Evolutionary conservation across 1,140 invertebrate species (phyloP), one percentile per base, ranked within the genome.

Genomic region (Ptiloglossa arizonensis): DNA sequence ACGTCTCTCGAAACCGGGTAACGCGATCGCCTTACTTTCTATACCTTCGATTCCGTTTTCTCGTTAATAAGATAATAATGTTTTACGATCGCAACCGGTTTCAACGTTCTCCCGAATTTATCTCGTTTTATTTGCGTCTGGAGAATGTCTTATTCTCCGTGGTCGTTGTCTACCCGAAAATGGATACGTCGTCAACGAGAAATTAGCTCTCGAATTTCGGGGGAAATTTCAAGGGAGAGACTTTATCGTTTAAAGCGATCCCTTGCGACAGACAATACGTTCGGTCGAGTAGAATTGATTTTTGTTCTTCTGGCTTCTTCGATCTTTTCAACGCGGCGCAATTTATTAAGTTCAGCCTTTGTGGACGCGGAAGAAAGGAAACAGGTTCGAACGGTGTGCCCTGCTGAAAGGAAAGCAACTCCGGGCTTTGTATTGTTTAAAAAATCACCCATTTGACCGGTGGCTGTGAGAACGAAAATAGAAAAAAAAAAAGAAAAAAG

Each of bases 231-330:
- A 52, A n/a, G n/a, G 6, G 9, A 5, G 24, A 6, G n/a, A 13
- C 3, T 24, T 24, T 22, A 38, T 41, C 59, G 44, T 27, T 66
- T 32, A 66, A 9, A 19, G 19, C 19, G 44, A 29, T 48, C 63
- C 44, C 44, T n/a, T 29, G 19, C 63, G 27, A 66, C 46, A 66
- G 27, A 66, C 63, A 66, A 66, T 66, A 50, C 22, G 44, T n/a
- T 48, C 63, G 63, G 15, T 66, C 17, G 63, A 66, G 63, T 66
- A 32, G 63, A 66, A 66, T 66, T 66, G 63, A 66, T 66, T 66
- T 66, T 50, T 48, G 8, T 66, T 66, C 63, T 15, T 17, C 63
- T 32, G 63, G 19, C 27, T 66, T 29, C 27, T 27, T 4, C 27
- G 27, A 1, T 29, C 59, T 15, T 60, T 41, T 41, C 35, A 41